These are phyloP conservation scores for Pteronotus mesoamericanus DNA, from an alignment of 2,797 vertebrate species.

Conservation along the genomic window DNA sequence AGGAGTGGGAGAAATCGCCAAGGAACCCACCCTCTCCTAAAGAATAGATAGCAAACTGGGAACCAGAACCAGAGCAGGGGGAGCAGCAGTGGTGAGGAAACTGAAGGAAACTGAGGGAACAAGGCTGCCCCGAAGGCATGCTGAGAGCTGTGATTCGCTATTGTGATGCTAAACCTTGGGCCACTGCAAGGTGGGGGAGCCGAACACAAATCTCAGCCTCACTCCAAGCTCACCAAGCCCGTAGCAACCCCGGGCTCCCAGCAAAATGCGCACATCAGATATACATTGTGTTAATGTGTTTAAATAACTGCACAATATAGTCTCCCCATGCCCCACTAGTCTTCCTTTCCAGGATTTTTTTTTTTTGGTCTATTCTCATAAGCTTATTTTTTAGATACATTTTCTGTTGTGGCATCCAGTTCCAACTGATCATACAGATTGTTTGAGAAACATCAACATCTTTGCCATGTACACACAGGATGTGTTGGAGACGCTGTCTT, in stretches of 20 bases:
- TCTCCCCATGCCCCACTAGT: not conserved
- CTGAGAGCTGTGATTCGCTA: not conserved
- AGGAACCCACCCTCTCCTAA: not conserved
- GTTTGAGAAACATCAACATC: not conserved
- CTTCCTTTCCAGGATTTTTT: not conserved
- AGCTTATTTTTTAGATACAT: not conserved
- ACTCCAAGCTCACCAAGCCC: not conserved
- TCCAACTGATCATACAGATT: not conserved
- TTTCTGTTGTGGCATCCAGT: not conserved
- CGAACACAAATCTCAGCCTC: not conserved
- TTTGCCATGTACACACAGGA: not conserved
- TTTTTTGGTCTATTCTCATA: not conserved
- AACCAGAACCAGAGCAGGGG: not conserved
- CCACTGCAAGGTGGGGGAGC: not conserved
- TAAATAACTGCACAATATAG: not conserved
- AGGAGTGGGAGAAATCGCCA: not conserved
- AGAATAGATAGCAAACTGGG: not conserved
- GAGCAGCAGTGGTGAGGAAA: not conserved
- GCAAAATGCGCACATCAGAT: not conserved
- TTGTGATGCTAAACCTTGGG: not conserved
- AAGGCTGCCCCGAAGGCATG: not conserved
- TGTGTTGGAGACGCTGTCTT: not conserved
- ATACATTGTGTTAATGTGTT: not conserved
- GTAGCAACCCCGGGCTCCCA: not conserved
- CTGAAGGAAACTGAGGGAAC: not conserved